phyloP scores from a whole-genome alignment of 2,888 invertebrate species.

The Phaonia tiefii region DNA sequence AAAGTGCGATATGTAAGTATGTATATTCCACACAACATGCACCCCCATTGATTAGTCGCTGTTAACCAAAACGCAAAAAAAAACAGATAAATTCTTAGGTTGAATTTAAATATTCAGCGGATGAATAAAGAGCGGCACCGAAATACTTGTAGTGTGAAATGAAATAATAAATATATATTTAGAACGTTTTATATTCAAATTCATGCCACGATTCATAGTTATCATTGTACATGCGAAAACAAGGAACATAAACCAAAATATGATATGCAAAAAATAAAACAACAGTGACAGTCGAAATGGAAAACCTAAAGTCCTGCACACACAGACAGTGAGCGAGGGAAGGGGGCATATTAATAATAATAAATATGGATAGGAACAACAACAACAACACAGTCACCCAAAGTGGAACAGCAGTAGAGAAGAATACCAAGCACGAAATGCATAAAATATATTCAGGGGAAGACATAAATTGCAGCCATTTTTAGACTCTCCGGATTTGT shows the following conservation, averaged over 20 bases:
- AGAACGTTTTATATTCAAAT: conserved; percentile 24
- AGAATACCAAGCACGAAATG: conserved; percentile 60
- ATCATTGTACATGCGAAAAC: not conserved
- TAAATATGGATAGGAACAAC: not conserved
- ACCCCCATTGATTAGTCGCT: no score
- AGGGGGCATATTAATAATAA: not conserved
- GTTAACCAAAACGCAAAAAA: no score
- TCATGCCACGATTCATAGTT: not conserved
- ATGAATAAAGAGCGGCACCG: no score
- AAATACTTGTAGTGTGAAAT: conserved; percentile 7
- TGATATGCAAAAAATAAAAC: not conserved
- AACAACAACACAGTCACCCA: conserved; percentile 9
- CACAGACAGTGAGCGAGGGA: conserved; percentile 5
- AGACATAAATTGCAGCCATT: conserved; percentile 78
- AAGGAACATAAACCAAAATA: not conserved
- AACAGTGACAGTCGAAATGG: conserved; percentile 26
- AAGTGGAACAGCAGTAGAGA: conserved; percentile 19
- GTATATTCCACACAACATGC: conserved; percentile 17
- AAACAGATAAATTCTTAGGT: no score
- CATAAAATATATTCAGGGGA: conserved; percentile 73
- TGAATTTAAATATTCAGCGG: not conserved
- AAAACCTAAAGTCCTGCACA: conserved; percentile 5
- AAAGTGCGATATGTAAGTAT: no score
- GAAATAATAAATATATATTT: conserved; percentile 36
- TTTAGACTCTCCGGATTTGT: conserved; percentile 76